Base-by-base conservation (phyloP, 2,888 invertebrate species). In the Hirtodrosophila duncani region DNA sequence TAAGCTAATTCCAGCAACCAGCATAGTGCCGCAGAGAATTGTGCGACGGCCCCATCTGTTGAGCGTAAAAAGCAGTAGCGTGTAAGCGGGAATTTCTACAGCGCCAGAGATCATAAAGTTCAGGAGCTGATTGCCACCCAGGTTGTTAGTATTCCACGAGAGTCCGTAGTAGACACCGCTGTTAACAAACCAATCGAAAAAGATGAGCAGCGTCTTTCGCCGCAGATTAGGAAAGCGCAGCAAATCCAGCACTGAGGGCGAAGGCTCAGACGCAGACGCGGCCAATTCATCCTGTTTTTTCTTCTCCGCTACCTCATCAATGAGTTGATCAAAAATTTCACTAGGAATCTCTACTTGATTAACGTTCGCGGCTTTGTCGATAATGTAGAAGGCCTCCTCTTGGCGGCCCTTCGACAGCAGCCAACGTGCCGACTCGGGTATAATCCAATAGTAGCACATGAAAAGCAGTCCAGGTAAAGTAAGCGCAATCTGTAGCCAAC, bases 101-200 rank as follows among this genome's bases (percentile, higher is more conserved):
- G 91, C 88, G 0, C 93, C 93, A 2, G 92, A 91, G 65, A 94
- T 89, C 13, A 92, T 87, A 82, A 93, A 93, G 86, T 93, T 94
- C 6, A 93, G 64, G 72, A 91, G 91, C 51, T 91, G 91, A 84
- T 93, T 92, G 29, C 92, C 92, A n/a, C 91, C 92, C 39, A 94
- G 88, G 79, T 91, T 92, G 24, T 91, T 91, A 0, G 92, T 92
- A 75, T 92, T 92, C 91, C 93, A 92, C 0, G 93, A 93, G 4
- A 94, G 86, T 0, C 93, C 94, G 74, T 94, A 94, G 85, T 94
- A 94, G 3, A 92, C 91, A 50, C 91, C 91, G 79, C 92, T 92
- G 81, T 92, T 92, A 10, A 92, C 93, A 82, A 93, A 91, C 93
- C 93, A 93, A 81, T 92, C 91, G 82, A 92, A 92, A 84, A 93